A percentile compares a stretch with the other conserved stretches of the same genome.
Evolutionary conservation across 37 sponge, comb jelly and placozoan species (phyloP).

Genomic region (Tethya wilhelma): DNA sequence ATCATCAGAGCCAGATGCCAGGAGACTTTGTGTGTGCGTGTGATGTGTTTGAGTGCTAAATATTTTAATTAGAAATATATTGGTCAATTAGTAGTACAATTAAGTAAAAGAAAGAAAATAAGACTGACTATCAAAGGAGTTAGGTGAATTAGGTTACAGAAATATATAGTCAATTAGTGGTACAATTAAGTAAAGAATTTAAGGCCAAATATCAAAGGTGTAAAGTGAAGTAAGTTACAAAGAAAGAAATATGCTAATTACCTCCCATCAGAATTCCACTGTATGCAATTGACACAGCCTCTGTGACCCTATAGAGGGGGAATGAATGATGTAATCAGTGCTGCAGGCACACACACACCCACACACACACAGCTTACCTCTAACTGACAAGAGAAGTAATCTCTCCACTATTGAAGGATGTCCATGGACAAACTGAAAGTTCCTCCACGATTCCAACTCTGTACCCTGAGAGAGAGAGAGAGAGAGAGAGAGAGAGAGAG

Average conservation of each 20-base stretch:
- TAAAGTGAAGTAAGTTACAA: no score
- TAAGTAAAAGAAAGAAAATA: no score
- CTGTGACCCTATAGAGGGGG: slow-evolving; percentile 71
- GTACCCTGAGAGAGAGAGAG: no score
- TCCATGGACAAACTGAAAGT: slow-evolving; percentile 28
- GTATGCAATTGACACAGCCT: slow-evolving; percentile 94
- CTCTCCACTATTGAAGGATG: slow-evolving; percentile 47
- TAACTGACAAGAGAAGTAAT: slow-evolving; percentile 28
- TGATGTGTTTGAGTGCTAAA: not conserved
- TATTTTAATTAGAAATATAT: not conserved
- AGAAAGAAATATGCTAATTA: no score
- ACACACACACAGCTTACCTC: slow-evolving; percentile 43
- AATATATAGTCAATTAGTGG: not conserved
- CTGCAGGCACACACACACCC: not conserved
- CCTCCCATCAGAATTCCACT: slow-evolving; percentile 86
- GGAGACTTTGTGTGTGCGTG: slow-evolving; percentile 38
- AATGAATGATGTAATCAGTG: not conserved
- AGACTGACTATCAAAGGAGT: no score
- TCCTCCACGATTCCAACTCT: no score
- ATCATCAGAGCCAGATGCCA: slow-evolving; percentile 95
- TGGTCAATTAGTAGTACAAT: not conserved
- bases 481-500: no score
- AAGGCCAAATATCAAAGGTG: no score
- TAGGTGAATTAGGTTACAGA: not conserved
- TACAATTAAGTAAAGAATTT: no score